These are phyloP conservation scores for Ormyrus labotus DNA, from an alignment of 2,888 invertebrate genomes.

Conservation along the genomic window DNA sequence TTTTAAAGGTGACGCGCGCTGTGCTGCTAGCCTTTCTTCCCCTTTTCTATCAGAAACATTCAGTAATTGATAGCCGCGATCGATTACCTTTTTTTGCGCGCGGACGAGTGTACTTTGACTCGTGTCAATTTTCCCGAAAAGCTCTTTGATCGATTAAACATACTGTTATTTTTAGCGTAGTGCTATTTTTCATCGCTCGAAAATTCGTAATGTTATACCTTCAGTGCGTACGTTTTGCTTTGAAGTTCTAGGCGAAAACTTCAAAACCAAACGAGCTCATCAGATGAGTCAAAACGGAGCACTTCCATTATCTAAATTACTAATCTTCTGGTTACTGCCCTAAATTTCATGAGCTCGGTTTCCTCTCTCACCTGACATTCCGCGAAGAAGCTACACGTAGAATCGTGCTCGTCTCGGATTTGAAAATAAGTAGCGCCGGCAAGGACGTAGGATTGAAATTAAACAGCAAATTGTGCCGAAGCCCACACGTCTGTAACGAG, in stretches of 20 bases:
- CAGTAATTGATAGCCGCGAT: background rate
- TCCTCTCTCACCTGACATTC: too few species aligned
- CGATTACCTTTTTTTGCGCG: background rate
- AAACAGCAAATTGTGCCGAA: conserved; percentile 50
- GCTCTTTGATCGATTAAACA: conserved; percentile 22
- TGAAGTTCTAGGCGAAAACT: too few species aligned
- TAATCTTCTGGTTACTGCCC: too few species aligned
- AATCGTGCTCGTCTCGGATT: background rate
- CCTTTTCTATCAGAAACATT: background rate
- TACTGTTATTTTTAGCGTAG: conserved; percentile 6
- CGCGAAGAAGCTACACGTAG: too few species aligned
- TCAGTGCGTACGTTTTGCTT: too few species aligned
- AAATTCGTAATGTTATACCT: too few species aligned
- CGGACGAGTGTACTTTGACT: background rate
- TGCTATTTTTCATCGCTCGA: too few species aligned
- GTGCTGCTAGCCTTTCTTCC: background rate
- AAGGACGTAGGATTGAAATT: conserved; percentile 43
- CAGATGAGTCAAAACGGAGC: too few species aligned
- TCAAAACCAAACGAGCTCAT: too few species aligned
- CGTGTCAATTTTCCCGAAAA: conserved; percentile 23
- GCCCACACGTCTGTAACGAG: conserved; percentile 34
- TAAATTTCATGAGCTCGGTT: too few species aligned
- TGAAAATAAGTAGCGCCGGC: background rate
- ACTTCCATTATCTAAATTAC: too few species aligned
- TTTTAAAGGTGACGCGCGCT: conserved; percentile 11